phyloP scores from a whole-genome alignment of 2,888 invertebrate species.

The Lithosia quadra region DNA sequence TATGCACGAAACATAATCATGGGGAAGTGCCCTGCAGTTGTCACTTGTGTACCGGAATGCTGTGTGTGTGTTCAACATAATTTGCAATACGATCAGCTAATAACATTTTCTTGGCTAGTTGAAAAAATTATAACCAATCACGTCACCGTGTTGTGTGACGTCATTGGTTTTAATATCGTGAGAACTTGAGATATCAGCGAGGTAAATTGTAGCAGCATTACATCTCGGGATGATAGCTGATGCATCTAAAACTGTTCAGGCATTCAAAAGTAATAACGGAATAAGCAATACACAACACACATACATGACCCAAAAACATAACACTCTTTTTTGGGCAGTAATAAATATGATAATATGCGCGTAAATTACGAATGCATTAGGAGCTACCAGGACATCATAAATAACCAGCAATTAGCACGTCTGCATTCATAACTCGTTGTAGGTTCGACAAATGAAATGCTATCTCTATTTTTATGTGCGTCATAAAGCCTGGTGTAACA shows the following conservation, averaged over 20 bases:
- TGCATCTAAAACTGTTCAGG: background rate
- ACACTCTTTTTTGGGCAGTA: background rate
- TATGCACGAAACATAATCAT: background rate
- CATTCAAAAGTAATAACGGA: background rate
- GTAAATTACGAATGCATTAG: background rate
- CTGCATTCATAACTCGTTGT: constrained; percentile 23
- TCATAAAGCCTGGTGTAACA: constrained; percentile 13
- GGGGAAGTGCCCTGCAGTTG: background rate
- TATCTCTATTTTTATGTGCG: constrained; percentile 48
- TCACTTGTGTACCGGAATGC: background rate
- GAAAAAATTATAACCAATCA: too few species aligned
- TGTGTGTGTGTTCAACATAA: too few species aligned
- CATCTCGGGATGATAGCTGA: too few species aligned
- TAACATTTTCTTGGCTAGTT: too few species aligned
- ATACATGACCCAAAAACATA: background rate
- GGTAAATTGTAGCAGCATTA: too few species aligned
- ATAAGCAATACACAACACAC: background rate
- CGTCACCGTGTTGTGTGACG: too few species aligned
- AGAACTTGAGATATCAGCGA: too few species aligned
- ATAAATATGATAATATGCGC: background rate
- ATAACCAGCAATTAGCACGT: constrained; percentile 28
- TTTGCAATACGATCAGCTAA: too few species aligned
- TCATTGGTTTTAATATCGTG: too few species aligned
- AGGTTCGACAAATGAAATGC: constrained; percentile 44
- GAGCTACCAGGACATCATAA: constrained; percentile 28